phyloP scores from a whole-genome alignment of 2,113 vertebrate species.

The Pagrus major region DNA sequence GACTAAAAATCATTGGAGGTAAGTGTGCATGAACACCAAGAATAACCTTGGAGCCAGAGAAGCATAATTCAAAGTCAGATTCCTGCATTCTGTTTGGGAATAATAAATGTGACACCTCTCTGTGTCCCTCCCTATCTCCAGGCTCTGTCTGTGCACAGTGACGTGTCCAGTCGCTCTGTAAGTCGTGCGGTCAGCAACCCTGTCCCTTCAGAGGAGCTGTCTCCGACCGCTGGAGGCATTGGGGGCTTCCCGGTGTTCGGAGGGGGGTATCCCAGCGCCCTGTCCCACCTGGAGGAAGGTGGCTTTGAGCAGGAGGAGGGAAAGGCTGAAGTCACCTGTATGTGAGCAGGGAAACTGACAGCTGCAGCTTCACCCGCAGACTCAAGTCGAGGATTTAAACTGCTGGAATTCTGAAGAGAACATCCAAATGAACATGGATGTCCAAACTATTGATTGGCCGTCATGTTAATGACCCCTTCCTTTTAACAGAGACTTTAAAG shows the following conservation, averaged over 20 bases:
- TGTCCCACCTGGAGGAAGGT: slow-evolving; percentile 92
- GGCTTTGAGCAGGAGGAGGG: slow-evolving; percentile 95
- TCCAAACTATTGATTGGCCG: not conserved
- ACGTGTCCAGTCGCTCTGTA: slow-evolving; percentile 67
- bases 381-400: not conserved
- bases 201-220: slow-evolving; percentile 51
- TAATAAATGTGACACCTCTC: not conserved
- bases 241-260: slow-evolving; percentile 87
- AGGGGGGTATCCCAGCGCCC: slow-evolving; percentile 83
- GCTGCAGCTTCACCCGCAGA: not conserved
- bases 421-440: not conserved
- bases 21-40: too few species aligned
- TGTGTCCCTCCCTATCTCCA: slow-evolving; percentile 35
- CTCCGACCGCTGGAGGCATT: slow-evolving; percentile 70
- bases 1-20: too few species aligned
- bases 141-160: slow-evolving; percentile 42
- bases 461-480: not conserved
- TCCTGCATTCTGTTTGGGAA: not conserved
- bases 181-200: slow-evolving; percentile 58
- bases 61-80: too few species aligned
- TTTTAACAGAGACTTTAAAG: slow-evolving; percentile 19
- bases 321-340: slow-evolving; percentile 95
- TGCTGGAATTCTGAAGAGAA: not conserved
- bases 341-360: slow-evolving; percentile 79
- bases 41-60: too few species aligned